Base-by-base conservation (phyloP, 1,140 invertebrate species). In the Linepithema humile region DNA sequence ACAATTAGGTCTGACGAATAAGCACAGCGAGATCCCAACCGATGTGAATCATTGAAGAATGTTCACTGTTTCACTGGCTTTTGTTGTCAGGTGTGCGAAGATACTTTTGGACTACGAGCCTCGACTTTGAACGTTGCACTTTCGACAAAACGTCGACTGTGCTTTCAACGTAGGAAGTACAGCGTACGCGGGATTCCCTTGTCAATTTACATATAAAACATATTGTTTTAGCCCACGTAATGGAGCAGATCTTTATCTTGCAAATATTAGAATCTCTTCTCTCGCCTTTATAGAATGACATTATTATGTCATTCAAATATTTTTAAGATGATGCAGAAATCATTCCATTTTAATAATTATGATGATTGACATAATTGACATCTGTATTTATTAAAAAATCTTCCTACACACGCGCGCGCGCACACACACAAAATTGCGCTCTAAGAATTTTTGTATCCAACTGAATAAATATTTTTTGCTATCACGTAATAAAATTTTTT, bases 171-270 rank as follows among this genome's bases (percentile, higher is more conserved):
- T 50, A 72, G 80, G 72, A 77, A 67, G 70, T 69, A 40, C 32
- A 1, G 5, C 55, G 55, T n/a, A n/a, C n/a, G 15, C 32, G 43
- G 17, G 23, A 53, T 69, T 69, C 35, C 35, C 80, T 57, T 84
- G 80, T 84, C 40, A 45, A 87, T 87, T 87, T 87, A 87, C 85
- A 87, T 87, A 88, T 78, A 87, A 84, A 87, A 84, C 82, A 59
- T 77, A 88, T 88, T 87, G 80, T 87, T 83, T 83, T 72, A 53
- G 48, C 80, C 85, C 77, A 73, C 85, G 53, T 82, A 87, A 78
- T 70, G 67, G 50, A 67, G 70, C 29, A 85, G 38, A 48, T 87
- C 72, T 83, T 85, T 43, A 64, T 60, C 15, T 12, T 75, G 32
- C 7, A 20, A 35, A 35, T 55, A 55, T 10, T 17, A 32, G 38